Evolutionary conservation across 2,888 invertebrate species (phyloP), one percentile per base, ranked within the genome.

Genomic region (Oligia fasciuncula): DNA sequence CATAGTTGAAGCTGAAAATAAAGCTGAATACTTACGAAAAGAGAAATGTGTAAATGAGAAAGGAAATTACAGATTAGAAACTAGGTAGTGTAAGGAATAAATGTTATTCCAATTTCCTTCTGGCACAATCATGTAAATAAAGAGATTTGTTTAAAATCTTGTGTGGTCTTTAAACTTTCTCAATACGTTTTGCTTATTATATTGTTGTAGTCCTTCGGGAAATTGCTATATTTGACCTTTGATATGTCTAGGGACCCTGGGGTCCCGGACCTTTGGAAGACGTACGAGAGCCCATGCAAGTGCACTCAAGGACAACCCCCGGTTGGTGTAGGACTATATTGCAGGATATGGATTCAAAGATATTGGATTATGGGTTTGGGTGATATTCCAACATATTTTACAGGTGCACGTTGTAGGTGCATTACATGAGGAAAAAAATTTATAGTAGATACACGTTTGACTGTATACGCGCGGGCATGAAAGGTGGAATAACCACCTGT

Each of bases 401-500:
- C 35, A 5, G 8, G 4, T 51, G 9, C 11, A 19, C 3, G n/a
- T 46, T 35, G 19, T 23, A 79, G 49, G 46, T 69, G 63, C 40
- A 62, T n/a, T 63, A n/a, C 3, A 57, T n/a, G 19, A 74, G 81
- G 75, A 85, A 80, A 71, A 71, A 40, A 49, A 62, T 14, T n/a
- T 29, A 2, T 19, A 40, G 46, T 46, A 63, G 8, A 2, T 19
- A 11, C 17, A 40, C 14, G 78, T 65, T 49, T 68, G 35, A 63
- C 71, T 84, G 54, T 35, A 62, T 46, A 76, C 0, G 4, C 76
- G 29, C 43, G 17, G 9, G 4, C 23, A 11, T 46, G 40, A 29
- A n/a, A 79, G 79, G 54, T 62, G n/a, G 40, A 70, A 43, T 74
- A 46, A 40, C 68, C 65, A 73, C 62, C 69, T 65, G 40, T n/a